Evolutionary conservation across 2,113 vertebrate genomes (phyloP).

Genomic region (Pantherophis guttatus): DNA sequence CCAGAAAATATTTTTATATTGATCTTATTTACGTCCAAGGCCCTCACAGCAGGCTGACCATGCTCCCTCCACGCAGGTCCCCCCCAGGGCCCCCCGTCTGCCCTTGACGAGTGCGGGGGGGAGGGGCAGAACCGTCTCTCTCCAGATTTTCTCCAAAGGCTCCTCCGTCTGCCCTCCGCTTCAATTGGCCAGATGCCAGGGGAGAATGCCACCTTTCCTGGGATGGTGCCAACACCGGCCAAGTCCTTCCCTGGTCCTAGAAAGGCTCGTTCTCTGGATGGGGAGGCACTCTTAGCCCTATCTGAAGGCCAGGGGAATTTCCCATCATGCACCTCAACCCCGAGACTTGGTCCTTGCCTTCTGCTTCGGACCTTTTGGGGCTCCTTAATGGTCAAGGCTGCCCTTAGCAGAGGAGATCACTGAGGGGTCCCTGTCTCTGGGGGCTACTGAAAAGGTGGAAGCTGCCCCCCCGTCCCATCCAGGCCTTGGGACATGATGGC

Average conservation of each 20-base stretch:
- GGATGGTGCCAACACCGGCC: not conserved
- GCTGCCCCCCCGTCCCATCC: not conserved
- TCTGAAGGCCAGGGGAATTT: not conserved
- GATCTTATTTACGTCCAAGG: conserved; percentile 12
- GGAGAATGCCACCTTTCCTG: not conserved
- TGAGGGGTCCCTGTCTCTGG: not conserved
- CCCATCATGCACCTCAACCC: not conserved
- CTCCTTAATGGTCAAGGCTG: not conserved
- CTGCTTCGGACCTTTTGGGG: not conserved
- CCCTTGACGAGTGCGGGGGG: not conserved
- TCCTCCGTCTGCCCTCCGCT: not conserved
- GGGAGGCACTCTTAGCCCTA: too few relatives aligned
- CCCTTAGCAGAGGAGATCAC: not conserved
- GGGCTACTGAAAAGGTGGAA: not conserved
- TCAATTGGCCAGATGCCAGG: not conserved
- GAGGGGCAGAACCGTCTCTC: not conserved
- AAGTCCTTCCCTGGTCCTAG: not conserved
- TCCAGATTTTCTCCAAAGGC: not conserved
- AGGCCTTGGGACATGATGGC: not conserved
- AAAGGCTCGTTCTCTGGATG: not conserved
- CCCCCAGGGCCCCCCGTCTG: not conserved
- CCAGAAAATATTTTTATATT: conserved; percentile 63
- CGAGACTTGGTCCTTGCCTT: accelerated
- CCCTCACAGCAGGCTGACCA: conserved; percentile 37
- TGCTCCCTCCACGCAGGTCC: not conserved